Evolutionary conservation across 2,888 invertebrate genomes (phyloP).

Genomic region (Tipula confusa): DNA sequence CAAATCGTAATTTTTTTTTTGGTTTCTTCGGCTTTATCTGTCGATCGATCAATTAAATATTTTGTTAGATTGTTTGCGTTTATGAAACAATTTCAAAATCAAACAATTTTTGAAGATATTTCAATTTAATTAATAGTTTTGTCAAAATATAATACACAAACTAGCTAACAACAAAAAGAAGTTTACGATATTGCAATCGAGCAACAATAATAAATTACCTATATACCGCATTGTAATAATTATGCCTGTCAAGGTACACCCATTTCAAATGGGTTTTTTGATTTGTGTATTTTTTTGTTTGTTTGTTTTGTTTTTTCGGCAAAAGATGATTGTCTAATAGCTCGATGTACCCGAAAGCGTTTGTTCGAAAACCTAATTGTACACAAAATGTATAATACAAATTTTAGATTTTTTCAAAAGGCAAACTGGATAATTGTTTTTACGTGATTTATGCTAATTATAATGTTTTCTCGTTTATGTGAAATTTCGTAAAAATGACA

Average conservation of each 20-base stretch:
- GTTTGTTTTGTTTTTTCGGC: neutral
- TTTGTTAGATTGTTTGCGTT: neutral
- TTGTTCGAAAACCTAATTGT: neutral
- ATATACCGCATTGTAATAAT: neutral
- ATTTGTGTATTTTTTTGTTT: too few species aligned
- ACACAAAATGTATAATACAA: neutral
- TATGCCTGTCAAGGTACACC: neutral
- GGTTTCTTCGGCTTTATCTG: neutral
- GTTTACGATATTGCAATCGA: neutral
- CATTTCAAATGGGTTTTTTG: neutral
- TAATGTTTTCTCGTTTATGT: neutral
- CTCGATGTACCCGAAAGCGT: neutral
- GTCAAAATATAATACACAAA: neutral
- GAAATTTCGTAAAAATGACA: neutral
- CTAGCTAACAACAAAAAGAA: too few species aligned
- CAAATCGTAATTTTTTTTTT: too few species aligned
- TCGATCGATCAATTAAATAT: neutral
- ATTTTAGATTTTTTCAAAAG: neutral
- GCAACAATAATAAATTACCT: neutral
- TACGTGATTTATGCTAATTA: conserved; percentile 25
- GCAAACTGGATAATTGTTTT: neutral
- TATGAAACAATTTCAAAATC: neutral
- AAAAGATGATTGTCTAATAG: conserved; percentile 16
- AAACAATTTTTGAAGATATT: neutral
- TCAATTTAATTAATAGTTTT: neutral